Evolutionary conservation across 1,140 invertebrate species (phyloP).

Genomic region (Drosophila kohkoa): DNA sequence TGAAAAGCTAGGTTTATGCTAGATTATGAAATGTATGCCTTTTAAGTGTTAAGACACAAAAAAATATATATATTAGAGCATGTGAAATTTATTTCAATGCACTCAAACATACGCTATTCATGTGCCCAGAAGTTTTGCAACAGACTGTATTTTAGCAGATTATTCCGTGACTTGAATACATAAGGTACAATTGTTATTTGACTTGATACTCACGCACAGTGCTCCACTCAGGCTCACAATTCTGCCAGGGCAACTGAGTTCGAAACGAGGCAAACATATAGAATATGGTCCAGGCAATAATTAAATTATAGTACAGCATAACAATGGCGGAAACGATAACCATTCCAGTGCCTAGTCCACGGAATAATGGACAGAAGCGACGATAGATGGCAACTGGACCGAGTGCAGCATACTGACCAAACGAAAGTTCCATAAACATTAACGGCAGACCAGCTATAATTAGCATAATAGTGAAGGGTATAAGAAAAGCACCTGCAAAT

Average conservation of each 20-base stretch:
- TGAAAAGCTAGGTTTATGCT: too few relatives aligned
- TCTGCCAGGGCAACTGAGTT: constrained; percentile 91
- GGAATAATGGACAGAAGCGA: constrained; percentile 89
- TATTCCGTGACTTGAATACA: neutral
- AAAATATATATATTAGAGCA: too few relatives aligned
- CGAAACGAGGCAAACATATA: constrained; percentile 92
- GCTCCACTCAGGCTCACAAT: constrained; percentile 91
- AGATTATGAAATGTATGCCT: too few relatives aligned
- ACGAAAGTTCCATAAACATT: constrained; percentile 94
- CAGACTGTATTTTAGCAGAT: too few relatives aligned
- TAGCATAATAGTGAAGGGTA: constrained; percentile 94
- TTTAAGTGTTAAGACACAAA: too few relatives aligned
- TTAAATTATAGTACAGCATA: constrained; percentile 94
- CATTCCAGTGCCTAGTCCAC: constrained; percentile 93
- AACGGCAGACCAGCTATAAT: constrained; percentile 93
- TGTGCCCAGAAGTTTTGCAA: too few relatives aligned
- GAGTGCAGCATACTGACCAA: constrained; percentile 91
- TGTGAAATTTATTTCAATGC: too few relatives aligned
- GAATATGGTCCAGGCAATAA: constrained; percentile 94
- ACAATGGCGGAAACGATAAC: constrained; percentile 93
- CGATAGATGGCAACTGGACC: constrained; percentile 90
- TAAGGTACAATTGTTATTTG: neutral
- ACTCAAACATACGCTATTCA: too few relatives aligned
- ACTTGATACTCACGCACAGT: constrained; percentile 86
- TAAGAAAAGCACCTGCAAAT: constrained; percentile 90